Base-by-base conservation (phyloP, 2,888 invertebrate genomes). In the Platycheirus albimanus region DNA sequence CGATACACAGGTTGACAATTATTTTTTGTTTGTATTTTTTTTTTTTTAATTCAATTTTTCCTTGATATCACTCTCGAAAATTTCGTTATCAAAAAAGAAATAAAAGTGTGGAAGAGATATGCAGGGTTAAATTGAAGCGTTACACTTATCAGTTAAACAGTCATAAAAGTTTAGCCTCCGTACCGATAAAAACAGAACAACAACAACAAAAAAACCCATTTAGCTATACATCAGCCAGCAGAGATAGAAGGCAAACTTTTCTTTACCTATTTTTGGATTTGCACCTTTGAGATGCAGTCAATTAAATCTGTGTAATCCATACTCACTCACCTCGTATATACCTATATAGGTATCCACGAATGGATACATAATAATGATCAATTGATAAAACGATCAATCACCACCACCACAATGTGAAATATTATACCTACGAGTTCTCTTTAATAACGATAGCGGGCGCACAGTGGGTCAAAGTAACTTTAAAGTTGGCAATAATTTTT, bases 321-420 rank as follows among this genome's bases (percentile, higher is more conserved):
- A 72, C 66, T 66, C 56, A 66, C 45, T 78, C 49, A 64, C 66
- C 45, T 56, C 43, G 56, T 36, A 11, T 47, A 17, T 72, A 20
- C 43, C 49, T 36, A 11, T 47, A 17, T 72, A 20, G 66, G 47
- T 64, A 76, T 66, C 76, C 38, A 49, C 63, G 38, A 33, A 33
- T 51, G 63, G 63, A 66, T 75, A 71, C 64, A 81, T 76, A 76
- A 76, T 76, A 56, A 81, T 70, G 64, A 81, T 70, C 70, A 45
- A 52, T 76, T 76, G 81, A 81, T 81, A 81, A 76, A 83, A 69
- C 54, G 61, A 81, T 81, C 77, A 77, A 81, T 81, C 81, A 83
- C 71, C 72, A 77, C 76, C 77, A 77, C 77, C 71, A 72, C 77
- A 67, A 83, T 67, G 76, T 81, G 81, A 81, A 76, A 76, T 67